Evolutionary conservation across 2,797 vertebrate genomes (phyloP).

Genomic region (Geotria australis): DNA sequence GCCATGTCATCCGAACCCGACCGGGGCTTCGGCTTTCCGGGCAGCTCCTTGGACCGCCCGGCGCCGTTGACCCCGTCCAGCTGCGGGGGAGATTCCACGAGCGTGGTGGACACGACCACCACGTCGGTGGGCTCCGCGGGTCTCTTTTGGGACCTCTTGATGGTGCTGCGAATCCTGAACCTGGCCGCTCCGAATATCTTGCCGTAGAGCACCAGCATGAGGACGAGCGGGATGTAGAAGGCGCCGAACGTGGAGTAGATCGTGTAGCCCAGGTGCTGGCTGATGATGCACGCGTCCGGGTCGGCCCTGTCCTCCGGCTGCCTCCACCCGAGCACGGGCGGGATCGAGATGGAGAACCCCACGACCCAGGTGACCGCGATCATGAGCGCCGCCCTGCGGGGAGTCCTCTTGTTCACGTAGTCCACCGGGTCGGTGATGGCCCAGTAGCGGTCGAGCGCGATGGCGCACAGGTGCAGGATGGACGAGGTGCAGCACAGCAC

Average conservation of each 20-base stretch:
- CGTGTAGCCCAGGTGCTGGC: background rate
- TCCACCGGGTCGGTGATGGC: background rate
- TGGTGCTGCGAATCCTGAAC: background rate
- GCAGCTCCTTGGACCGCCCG: too few species aligned
- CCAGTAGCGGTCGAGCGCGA: background rate
- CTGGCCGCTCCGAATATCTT: background rate
- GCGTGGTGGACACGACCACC: too few species aligned
- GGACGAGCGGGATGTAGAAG: background rate
- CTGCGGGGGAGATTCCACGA: too few species aligned
- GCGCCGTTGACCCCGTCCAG: too few species aligned
- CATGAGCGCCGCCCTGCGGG: background rate
- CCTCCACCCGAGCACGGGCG: background rate
- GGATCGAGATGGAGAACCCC: background rate
- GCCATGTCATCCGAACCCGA: too few species aligned
- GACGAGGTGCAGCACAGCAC: background rate
- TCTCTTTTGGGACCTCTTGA: too few species aligned
- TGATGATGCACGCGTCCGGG: background rate
- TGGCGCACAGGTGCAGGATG: background rate
- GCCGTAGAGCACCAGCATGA: background rate
- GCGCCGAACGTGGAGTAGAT: background rate
- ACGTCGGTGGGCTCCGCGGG: too few species aligned
- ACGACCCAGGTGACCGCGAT: background rate
- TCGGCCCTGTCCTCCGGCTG: background rate
- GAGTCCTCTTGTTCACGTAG: background rate
- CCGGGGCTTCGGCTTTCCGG: too few species aligned